Conservation (phyloP, 2,797 vertebrate genomes). For the Prunella strophiata region DNA sequence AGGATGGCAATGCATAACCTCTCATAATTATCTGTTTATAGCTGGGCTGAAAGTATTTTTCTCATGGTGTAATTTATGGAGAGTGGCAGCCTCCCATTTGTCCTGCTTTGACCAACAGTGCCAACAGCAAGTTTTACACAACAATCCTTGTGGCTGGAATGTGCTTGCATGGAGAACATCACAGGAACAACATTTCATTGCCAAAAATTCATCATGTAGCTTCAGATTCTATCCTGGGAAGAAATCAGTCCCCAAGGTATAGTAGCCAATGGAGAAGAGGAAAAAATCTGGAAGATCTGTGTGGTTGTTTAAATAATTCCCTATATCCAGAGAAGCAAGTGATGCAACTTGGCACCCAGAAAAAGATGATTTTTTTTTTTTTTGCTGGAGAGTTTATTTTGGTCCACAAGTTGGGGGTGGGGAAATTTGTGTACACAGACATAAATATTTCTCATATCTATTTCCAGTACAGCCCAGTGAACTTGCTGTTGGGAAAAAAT, state of each 20-base stretch:
- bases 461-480: background rate
- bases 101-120: background rate
- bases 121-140: background rate
- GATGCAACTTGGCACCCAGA: background rate
- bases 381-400: background rate
- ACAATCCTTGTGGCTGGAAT: background rate
- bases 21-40: constrained; percentile 5
- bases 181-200: background rate
- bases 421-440: background rate
- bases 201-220: background rate
- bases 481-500: background rate
- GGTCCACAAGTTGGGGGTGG: background rate
- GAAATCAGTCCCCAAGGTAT: background rate
- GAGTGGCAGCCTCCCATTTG: background rate
- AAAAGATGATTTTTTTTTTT: background rate
- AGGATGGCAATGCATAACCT: background rate
- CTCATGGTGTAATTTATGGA: constrained; percentile 10
- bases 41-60: constrained; percentile 20
- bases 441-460: background rate
- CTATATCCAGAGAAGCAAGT: background rate
- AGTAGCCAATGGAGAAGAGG: background rate
- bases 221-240: background rate
- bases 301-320: background rate
- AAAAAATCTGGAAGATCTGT: background rate
- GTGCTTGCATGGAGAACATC: background rate